A percentile compares a stretch with the other conserved stretches of the same genome.
phyloP scores from a whole-genome alignment of 2,113 vertebrate genomes.

The Nerophis ophidion region DNA sequence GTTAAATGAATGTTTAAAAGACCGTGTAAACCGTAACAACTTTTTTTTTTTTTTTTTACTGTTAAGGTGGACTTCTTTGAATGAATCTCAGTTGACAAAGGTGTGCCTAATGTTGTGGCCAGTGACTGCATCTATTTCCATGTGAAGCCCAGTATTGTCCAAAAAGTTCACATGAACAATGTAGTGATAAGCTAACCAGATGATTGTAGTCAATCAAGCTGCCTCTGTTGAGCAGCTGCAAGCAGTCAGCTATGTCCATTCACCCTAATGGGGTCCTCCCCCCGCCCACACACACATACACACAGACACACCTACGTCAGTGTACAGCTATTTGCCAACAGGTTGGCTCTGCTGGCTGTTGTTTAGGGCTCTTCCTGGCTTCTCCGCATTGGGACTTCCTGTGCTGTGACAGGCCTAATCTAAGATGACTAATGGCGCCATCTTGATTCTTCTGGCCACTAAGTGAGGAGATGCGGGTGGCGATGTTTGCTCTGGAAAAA shows the following conservation, averaged over 20 bases:
- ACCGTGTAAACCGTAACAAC: too few relatives aligned
- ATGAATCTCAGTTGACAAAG: too few relatives aligned
- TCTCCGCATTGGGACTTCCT: constrained; percentile 5
- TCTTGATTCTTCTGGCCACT: too few relatives aligned
- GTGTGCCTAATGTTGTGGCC: too few relatives aligned
- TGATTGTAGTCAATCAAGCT: constrained; percentile 45
- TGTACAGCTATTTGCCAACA: constrained; percentile 39
- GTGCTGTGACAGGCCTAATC: constrained; percentile 15
- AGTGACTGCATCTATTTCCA: neutral
- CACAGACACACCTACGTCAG: constrained; percentile 39
- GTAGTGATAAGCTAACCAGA: constrained; percentile 27
- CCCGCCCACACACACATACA: neutral
- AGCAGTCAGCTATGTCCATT: constrained; percentile 37
- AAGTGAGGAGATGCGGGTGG: constrained; percentile 1
- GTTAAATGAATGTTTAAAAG: too few relatives aligned
- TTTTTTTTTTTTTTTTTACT: too few relatives aligned
- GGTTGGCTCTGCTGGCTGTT: constrained; percentile 13
- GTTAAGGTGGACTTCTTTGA: too few relatives aligned
- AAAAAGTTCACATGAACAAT: constrained; percentile 7
- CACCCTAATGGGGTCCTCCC: constrained; percentile 24
- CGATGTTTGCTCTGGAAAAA: constrained; percentile 12
- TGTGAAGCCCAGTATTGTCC: neutral
- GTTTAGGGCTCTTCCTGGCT: constrained; percentile 11
- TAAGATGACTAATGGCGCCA: constrained; percentile 8
- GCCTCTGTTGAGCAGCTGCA: constrained; percentile 42